Base-by-base conservation (phyloP, 2,888 invertebrate genomes). In the Girardia tigrina region DNA sequence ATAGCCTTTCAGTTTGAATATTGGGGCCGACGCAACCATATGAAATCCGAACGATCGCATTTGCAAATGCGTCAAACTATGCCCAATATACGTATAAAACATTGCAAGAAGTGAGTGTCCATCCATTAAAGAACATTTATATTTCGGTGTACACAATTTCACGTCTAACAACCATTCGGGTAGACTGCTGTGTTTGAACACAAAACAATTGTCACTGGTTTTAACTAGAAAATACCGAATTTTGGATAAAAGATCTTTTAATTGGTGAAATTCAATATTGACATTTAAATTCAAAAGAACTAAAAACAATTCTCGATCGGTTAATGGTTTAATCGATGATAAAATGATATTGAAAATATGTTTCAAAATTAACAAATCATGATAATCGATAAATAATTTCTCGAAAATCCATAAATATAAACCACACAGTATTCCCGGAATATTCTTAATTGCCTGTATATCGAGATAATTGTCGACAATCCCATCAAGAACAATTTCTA, bases 71-170 rank as follows among this genome's bases (percentile, higher is more conserved):
- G 73, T 8, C 8, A 74, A 29, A 6, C n/a, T 71, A 6, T 14
- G n/a, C 2, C n/a, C 23, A 12, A 56, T 56, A 56, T 56, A 56
- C n/a, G 56, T 56, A 56, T 56, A 12, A 20, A 23, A 27, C 20
- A 75, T 27, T 12, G 76, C 76, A n/a, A 76, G 70, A 1, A 76
- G 2, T 14, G 56, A 36, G 29, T 77, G 77, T 8, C 77, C 84
- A 23, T 42, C 71, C n/a, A 42, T 29, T n/a, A 36, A 89, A 79
- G 90, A 89, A 83, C 92, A 94, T 78, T 94, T 87, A 84, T 92
- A 95, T 80, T 92, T 90, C 79, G 92, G 90, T 0, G 94, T 95
- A 84, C 94, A 94, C 82, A 95, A 94, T 84, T 95, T 95, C n/a
- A 95, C 94, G 83, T 95, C 95, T 75, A 91, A 86, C 79, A 95